Evolutionary conservation across 2,888 invertebrate genomes (phyloP), one percentile per base, ranked within the genome.

Genomic region (Spisula solida): DNA sequence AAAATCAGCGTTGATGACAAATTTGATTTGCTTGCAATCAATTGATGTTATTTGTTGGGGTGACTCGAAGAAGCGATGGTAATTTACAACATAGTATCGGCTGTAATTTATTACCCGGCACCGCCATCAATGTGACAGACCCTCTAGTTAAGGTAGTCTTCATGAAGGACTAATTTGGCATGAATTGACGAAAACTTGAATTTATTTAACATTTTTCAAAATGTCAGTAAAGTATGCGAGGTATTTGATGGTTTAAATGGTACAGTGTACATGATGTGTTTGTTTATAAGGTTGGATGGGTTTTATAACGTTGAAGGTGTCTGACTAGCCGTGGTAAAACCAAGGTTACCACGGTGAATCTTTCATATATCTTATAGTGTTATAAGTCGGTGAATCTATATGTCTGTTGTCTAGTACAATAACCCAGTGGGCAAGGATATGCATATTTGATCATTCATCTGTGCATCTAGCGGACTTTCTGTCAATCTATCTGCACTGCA

Each of bases 151-250:
- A 85, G 56, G 79, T 81, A 60, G 80, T 81, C 86, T 70, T 81
- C 81, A 81, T 70, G 86, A 81, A 86, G 80, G 56, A 60, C 70
- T 86, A 80, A 86, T 81, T 86, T 86, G 86, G 86, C 80, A 80
- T 86, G 80, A 81, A 86, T 81, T 81, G 86, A 48, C 31, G 70
- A 86, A 81, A 75, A 86, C 66, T 86, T 81, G 31, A 82, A 82
- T 87, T 83, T 87, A 87, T 87, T 78, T 60, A 51, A 85, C 82
- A 88, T 88, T 88, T 88, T 88, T 88, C 88, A 88, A 83, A 55
- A 75, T 85, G 88, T 81, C 88, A 88, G 51, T 85, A 6, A 85
- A 84, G 48, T 75, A 88, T 88, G 88, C 81, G 16, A 81, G 70
- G 70, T 55, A 88, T 88, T 81, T 85, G 80, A 56, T 70, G 48